A percentile compares a stretch with the other conserved stretches of the same genome.
These are phyloP conservation scores for Ormyrus pomaceus DNA, from an alignment of 2,888 invertebrate genomes.

Conservation along the genomic window DNA sequence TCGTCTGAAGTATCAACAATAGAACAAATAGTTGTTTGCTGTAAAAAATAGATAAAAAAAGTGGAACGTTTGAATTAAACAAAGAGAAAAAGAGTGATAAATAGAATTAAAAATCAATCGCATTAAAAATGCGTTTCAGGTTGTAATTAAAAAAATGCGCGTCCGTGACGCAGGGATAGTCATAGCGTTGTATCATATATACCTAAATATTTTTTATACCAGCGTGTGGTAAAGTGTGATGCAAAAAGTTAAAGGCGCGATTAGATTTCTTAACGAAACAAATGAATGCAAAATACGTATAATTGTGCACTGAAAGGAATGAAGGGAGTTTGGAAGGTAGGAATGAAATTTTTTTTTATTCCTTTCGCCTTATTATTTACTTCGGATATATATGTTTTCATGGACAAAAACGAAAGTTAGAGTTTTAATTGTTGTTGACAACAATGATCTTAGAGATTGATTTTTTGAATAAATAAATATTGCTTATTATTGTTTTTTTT, in stretches of 20 bases:
- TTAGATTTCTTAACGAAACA: constrained; percentile 31
- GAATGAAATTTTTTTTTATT: neutral
- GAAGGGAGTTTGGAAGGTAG: neutral
- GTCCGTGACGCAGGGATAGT: constrained; percentile 54
- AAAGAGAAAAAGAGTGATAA: constrained; percentile 53
- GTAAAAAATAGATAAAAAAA: constrained; percentile 20
- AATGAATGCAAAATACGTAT: constrained; percentile 12
- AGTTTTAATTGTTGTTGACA: too few species aligned
- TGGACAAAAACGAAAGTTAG: neutral
- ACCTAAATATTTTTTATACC: constrained; percentile 56
- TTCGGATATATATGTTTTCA: constrained; percentile 5
- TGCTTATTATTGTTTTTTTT: too few species aligned
- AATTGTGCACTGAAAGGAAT: constrained; percentile 14
- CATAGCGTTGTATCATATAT: constrained; percentile 48
- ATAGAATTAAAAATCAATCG: constrained; percentile 44
- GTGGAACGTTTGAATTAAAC: constrained; percentile 23
- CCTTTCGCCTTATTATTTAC: neutral
- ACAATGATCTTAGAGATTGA: too few species aligned
- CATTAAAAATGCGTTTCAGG: constrained; percentile 53
- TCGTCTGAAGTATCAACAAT: constrained; percentile 27
- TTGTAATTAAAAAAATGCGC: constrained; percentile 50
- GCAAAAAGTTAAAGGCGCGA: constrained; percentile 31
- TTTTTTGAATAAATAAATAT: too few species aligned
- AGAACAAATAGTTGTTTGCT: constrained; percentile 30
- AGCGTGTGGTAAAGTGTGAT: constrained; percentile 26